These are phyloP conservation scores for Brachyalestes nurse DNA, from an alignment of 2,797 vertebrate genomes.

Conservation along the genomic window DNA sequence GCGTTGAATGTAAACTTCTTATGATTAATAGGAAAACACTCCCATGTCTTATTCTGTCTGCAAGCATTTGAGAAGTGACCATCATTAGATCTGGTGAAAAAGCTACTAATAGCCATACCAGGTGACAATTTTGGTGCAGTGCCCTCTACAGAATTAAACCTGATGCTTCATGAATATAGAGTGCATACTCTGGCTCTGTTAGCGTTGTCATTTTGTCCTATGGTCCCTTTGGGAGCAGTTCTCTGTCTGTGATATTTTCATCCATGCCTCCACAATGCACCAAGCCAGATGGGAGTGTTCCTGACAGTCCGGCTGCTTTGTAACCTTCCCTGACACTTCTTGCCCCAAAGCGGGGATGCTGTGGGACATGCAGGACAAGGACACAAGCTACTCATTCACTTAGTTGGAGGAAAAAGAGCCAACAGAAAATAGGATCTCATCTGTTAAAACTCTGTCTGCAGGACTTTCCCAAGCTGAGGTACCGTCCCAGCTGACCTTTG, in stretches of 20 bases:
- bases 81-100: neutral
- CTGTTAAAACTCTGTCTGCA: constrained; percentile 37
- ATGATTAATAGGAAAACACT: neutral
- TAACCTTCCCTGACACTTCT: constrained; percentile 73
- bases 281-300: constrained; percentile 66
- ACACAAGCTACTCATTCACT: constrained; percentile 13
- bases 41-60: neutral
- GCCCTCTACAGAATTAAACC: constrained; percentile 13
- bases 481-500: constrained; percentile 31
- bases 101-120: neutral
- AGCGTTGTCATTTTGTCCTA: constrained; percentile 4
- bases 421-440: constrained; percentile 28
- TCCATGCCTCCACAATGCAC: constrained; percentile 38
- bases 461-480: constrained; percentile 2
- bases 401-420: constrained; percentile 12
- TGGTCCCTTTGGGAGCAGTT: constrained; percentile 34
- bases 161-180: constrained; percentile 11
- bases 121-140: neutral
- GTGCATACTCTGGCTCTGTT: constrained; percentile 1
- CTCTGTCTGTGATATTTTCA: constrained; percentile 53
- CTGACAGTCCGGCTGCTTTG: constrained; percentile 58
- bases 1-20: too few relatives aligned
- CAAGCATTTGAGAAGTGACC: neutral
- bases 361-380: constrained; percentile 50
- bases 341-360: constrained; percentile 66